Percentiles rank a stretch among this genome's conserved stretches.
phyloP scores from a whole-genome alignment of 1,140 invertebrate genomes.

The Laodelphax striatellus region DNA sequence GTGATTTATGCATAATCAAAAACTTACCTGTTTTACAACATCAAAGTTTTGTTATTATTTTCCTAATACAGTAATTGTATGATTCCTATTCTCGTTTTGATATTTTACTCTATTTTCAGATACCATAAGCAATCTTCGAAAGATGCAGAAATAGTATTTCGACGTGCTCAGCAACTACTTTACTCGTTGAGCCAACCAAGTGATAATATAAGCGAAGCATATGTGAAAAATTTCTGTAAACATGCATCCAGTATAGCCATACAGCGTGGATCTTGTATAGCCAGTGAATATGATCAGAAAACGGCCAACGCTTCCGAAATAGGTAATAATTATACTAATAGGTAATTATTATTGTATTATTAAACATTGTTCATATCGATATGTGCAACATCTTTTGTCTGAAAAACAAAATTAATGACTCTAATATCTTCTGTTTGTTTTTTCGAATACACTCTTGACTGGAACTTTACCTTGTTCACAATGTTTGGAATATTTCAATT shows the following conservation, averaged over 20 bases:
- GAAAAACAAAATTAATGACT: too few species aligned
- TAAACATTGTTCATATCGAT: too few species aligned
- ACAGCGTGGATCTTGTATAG: slow-evolving; percentile 65
- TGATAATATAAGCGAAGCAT: slow-evolving; percentile 59
- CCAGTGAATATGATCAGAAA: slow-evolving; percentile 58
- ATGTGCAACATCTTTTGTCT: too few species aligned
- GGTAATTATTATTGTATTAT: too few species aligned
- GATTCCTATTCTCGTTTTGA: too few species aligned
- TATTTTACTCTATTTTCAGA: slow-evolving; percentile 27
- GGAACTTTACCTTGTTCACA: neutral
- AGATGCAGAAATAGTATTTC: slow-evolving; percentile 71
- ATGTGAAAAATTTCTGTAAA: slow-evolving; percentile 74
- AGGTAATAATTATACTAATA: slow-evolving; percentile 31
- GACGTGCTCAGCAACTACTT: slow-evolving; percentile 66
- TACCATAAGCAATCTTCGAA: slow-evolving; percentile 72
- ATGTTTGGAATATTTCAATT: too few species aligned
- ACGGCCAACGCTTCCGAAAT: slow-evolving; percentile 41
- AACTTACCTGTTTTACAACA: too few species aligned
- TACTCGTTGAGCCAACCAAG: slow-evolving; percentile 59
- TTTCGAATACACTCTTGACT: too few species aligned
- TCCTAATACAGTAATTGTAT: too few species aligned
- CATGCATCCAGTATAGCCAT: slow-evolving; percentile 70
- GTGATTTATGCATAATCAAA: too few species aligned
- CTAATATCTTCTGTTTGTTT: too few species aligned
- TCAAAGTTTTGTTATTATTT: too few species aligned